Evolutionary conservation across 2,888 invertebrate genomes (phyloP).

Genomic region (Cremastinae sp.): DNA sequence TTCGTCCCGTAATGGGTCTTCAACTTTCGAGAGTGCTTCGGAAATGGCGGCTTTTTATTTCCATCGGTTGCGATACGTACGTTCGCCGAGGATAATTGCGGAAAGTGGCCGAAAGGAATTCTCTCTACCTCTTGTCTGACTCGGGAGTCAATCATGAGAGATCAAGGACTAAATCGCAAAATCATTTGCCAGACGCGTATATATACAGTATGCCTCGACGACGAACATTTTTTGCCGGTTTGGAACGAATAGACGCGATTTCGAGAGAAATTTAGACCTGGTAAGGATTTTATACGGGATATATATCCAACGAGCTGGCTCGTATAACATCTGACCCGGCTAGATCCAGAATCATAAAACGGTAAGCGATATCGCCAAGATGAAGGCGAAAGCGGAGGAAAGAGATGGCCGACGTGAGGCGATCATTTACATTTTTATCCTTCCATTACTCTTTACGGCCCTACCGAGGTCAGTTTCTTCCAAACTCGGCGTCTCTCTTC

Average conservation of each 20-base stretch:
- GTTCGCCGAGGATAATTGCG: no score
- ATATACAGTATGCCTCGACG: background rate
- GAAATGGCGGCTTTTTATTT: background rate
- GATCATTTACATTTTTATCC: constrained; percentile 68
- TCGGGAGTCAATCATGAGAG: constrained; percentile 32
- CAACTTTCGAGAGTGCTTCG: constrained; percentile 5
- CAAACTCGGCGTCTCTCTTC: constrained; percentile 36
- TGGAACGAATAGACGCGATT: background rate
- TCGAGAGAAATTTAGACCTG: background rate
- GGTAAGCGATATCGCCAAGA: constrained; percentile 22
- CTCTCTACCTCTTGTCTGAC: constrained; percentile 20
- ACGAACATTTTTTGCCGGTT: background rate
- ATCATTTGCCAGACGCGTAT: constrained; percentile 38
- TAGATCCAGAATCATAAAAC: constrained; percentile 44
- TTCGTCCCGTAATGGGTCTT: constrained; percentile 11
- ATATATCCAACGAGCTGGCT: constrained; percentile 35
- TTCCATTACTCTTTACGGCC: constrained; percentile 66
- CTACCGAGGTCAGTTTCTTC: constrained; percentile 58
- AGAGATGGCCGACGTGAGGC: constrained; percentile 51
- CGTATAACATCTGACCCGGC: constrained; percentile 47
- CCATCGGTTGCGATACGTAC: no score
- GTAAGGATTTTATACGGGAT: constrained; percentile 50
- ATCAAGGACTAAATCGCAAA: constrained; percentile 26
- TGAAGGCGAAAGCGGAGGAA: constrained; percentile 32
- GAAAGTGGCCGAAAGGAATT: no score